Evolutionary conservation across 2,113 vertebrate genomes (phyloP).

Genomic region (Osmerus mordax): DNA sequence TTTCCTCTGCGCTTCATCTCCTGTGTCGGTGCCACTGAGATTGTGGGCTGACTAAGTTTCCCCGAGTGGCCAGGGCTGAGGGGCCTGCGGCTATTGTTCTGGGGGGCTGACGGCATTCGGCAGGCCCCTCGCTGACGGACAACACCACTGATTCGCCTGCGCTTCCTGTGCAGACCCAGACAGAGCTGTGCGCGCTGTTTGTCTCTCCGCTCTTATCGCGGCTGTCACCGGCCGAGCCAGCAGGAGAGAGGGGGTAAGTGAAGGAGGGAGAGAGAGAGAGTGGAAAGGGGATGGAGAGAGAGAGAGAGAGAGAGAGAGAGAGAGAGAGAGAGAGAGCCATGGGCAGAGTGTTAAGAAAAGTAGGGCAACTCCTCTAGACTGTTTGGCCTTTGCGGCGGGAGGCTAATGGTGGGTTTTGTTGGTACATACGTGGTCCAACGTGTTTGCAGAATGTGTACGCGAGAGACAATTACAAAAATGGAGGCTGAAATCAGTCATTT

Average conservation of each 20-base stretch:
- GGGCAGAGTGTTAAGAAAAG: background rate
- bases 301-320: background rate
- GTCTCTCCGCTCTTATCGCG: conserved; percentile 61
- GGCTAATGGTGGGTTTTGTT: too few species aligned
- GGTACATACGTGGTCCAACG: conserved; percentile 27
- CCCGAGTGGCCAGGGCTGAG: conserved; percentile 34
- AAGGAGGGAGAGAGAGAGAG: conserved; percentile 31
- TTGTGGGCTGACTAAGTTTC: conserved; percentile 55
- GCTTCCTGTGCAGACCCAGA: conserved; percentile 74
- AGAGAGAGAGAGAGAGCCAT: background rate
- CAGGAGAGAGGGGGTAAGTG: conserved; percentile 12
- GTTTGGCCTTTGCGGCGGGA: conserved; percentile 11
- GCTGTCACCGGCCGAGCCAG: conserved; percentile 51
- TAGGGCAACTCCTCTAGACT: conserved; percentile 43
- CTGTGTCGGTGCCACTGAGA: conserved; percentile 45
- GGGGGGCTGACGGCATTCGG: conserved; percentile 44
- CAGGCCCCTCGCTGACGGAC: conserved; percentile 65
- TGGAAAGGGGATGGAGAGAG: conserved; percentile 9
- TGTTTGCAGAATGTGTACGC: conserved; percentile 8
- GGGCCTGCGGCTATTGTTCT: conserved; percentile 69
- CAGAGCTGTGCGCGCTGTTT: conserved; percentile 49
- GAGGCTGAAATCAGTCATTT: conserved; percentile 48
- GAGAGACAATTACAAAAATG: conserved; percentile 33
- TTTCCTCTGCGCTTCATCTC: conserved; percentile 54
- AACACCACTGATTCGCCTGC: conserved; percentile 60